Conservation (phyloP, 2,888 invertebrate genomes). For the Schizotus pectinicornis region DNA sequence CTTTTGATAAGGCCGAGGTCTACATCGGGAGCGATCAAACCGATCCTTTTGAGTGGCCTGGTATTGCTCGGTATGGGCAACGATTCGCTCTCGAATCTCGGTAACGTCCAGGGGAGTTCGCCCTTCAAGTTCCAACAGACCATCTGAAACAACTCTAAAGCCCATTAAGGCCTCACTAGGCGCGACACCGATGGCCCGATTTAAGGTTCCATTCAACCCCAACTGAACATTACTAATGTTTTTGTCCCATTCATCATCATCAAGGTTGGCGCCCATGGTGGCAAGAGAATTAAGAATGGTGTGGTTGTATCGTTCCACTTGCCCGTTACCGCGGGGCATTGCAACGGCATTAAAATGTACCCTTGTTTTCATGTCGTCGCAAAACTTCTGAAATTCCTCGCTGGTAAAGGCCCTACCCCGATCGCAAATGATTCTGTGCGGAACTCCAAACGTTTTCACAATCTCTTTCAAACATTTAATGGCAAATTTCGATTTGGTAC, state of each 20-base stretch:
- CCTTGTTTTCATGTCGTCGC: neutral
- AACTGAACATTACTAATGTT: neutral
- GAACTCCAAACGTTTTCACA: too few species aligned
- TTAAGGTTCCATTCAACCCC: neutral
- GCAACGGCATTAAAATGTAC: slow-evolving; percentile 16
- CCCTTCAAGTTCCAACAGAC: too few species aligned
- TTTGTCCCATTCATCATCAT: slow-evolving; percentile 1
- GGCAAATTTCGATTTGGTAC: slow-evolving; percentile 13
- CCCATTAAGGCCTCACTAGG: too few species aligned
- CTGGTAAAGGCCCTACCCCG: slow-evolving; percentile 9
- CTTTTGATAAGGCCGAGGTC: too few species aligned
- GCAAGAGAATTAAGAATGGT: slow-evolving; percentile 8
- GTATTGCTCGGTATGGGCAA: too few species aligned
- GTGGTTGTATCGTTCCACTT: slow-evolving; percentile 24
- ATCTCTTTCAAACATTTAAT: slow-evolving; percentile 22
- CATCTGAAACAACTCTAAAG: too few species aligned
- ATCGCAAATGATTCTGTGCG: too few species aligned
- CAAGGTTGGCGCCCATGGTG: neutral
- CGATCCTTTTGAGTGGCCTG: too few species aligned
- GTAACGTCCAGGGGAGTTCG: too few species aligned
- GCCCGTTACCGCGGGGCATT: slow-evolving; percentile 27
- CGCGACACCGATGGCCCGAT: too few species aligned
- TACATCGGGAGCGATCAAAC: too few species aligned
- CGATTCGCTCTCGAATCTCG: too few species aligned
- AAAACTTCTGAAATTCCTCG: slow-evolving; percentile 5